A percentile compares a stretch with the other conserved stretches of the same genome.
These are phyloP conservation scores for Asarcornis scutulata DNA, from an alignment of 2,113 vertebrate species.

Conservation along the genomic window DNA sequence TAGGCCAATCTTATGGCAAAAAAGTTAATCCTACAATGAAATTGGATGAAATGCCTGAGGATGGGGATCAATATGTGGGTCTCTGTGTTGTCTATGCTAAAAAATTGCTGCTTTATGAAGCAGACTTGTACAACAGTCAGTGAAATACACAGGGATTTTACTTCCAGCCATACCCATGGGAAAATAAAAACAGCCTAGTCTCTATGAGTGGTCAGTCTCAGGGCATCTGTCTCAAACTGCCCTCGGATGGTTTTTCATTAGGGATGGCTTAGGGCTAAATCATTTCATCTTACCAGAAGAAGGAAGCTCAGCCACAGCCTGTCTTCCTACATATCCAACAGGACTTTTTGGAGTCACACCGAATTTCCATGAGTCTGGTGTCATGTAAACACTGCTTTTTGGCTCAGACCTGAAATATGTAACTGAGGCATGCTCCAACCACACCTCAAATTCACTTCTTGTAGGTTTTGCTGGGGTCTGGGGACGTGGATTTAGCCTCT, in stretches of 20 bases:
- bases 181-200: neutral
- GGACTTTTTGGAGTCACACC: neutral
- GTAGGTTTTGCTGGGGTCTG: neutral
- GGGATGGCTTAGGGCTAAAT: neutral
- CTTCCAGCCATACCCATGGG: neutral
- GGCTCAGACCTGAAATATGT: neutral
- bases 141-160: neutral
- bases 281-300: neutral
- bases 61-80: neutral
- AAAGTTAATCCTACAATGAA: conserved; percentile 47
- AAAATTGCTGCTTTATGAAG: neutral
- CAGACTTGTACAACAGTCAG: neutral
- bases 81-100: neutral
- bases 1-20: neutral
- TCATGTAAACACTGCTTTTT: neutral
- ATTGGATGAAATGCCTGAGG: conserved; percentile 46
- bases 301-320: neutral
- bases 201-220: neutral
- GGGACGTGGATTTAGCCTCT: neutral
- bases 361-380: neutral
- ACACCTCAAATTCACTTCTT: neutral
- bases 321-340: neutral
- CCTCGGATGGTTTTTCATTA: neutral
- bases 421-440: neutral
- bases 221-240: neutral